These are phyloP conservation scores for Anomalospiza imberbis DNA, from an alignment of 2,797 vertebrate genomes.

Conservation along the genomic window DNA sequence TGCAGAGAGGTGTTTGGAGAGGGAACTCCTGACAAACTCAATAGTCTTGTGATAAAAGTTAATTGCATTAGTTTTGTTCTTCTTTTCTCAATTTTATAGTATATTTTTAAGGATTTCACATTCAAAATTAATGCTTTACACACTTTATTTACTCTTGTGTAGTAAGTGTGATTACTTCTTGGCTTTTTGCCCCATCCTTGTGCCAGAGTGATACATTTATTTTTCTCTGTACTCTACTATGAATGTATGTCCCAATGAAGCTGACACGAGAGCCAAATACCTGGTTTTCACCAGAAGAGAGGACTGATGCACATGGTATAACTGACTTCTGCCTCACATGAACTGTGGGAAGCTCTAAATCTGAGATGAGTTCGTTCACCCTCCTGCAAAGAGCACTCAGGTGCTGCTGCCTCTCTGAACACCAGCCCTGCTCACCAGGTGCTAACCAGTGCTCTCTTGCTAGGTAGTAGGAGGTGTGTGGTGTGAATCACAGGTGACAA, in stretches of 20 bases:
- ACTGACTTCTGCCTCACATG: fast-evolving
- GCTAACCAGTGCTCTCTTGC: not conserved
- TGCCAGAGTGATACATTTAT: not conserved
- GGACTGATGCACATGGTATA: fast-evolving
- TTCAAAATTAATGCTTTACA: not conserved
- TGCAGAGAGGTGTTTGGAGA: not conserved
- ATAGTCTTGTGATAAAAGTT: fast-evolving
- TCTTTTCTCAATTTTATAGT: not conserved
- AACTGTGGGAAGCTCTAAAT: not conserved
- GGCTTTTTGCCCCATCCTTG: not conserved
- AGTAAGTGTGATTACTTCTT: not conserved
- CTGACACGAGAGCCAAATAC: not conserved
- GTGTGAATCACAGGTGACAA: not conserved
- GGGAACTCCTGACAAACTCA: not conserved
- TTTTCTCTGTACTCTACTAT: not conserved
- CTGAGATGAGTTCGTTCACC: not conserved
- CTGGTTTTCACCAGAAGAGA: not conserved
- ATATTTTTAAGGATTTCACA: not conserved
- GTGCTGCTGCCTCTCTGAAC: not conserved
- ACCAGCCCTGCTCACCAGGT: not conserved
- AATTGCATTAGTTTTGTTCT: not conserved
- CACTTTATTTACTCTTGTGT: not conserved
- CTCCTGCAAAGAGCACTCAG: not conserved
- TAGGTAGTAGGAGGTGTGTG: not conserved
- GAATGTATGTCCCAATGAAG: not conserved